Base-by-base conservation (phyloP, 2,113 vertebrate species). In the Podarcis cretensis region DNA sequence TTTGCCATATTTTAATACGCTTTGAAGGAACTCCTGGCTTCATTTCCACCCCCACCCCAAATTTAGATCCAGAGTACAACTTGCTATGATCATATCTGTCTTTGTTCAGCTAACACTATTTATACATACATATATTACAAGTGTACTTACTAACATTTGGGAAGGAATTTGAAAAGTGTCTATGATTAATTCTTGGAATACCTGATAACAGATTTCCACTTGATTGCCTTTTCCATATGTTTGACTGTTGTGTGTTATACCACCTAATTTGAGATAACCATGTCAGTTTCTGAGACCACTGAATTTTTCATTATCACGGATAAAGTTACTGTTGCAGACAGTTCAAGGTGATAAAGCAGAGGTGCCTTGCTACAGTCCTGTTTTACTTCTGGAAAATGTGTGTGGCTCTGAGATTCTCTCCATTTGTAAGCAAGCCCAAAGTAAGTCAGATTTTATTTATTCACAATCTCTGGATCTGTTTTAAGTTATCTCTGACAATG, bases 1-100 rank as follows among this genome's bases (percentile, higher is more conserved):
- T 0, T 1, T 85, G 59, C 2, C 69, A 30, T 1, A 1, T 73
- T 63, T 3, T 54, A 54, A 0, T 30, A 1, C 14, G 0, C 32
- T 6, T 82, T 23, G 21, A 75, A 65, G 14, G 68, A 43, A 3
- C 0, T 0, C 1, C 0, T 1, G 6, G 2, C 57, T 27, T 30
- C 16, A 43, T 77, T 48, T 16, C 43, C 68, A 23, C 2, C 2
- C 0, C 1, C 4, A 43, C 68, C 20, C 2, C 2, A 10, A 16
- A 81, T 37, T 5, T 63, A 32, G 32, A 78, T 14, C 18, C 0
- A 23, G 37, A 21, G 68, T 81, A 2, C n/a, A 3, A 32, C 1
- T 20, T 6, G 12, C 14, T 81, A 59, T 73, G 57, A 81, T 59
- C 20, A 40, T 27, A 13, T 69, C 25, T 35, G 40, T 71, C 7